These are phyloP conservation scores for Crypturellus undulatus DNA, from an alignment of 2,113 vertebrate species.

Conservation along the genomic window DNA sequence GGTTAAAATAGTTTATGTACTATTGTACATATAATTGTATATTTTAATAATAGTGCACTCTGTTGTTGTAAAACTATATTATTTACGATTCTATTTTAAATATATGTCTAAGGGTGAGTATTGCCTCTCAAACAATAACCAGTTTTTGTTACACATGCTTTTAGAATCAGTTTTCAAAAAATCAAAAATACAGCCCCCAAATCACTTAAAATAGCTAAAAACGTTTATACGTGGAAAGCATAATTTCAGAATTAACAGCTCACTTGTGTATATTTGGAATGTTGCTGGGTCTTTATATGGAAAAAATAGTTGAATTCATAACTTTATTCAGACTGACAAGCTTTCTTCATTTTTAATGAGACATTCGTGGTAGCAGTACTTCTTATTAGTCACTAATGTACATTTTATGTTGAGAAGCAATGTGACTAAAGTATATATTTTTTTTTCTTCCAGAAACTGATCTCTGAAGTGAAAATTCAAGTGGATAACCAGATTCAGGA, in stretches of 20 bases:
- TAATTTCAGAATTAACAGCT: constrained; percentile 51
- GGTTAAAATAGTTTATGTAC: neutral
- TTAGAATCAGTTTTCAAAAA: constrained; percentile 31
- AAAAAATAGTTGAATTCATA: constrained; percentile 65
- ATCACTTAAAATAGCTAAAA: constrained; percentile 17
- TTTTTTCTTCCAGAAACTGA: constrained; percentile 83
- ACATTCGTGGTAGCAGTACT: neutral
- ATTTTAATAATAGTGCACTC: neutral
- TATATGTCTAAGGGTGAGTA: constrained; percentile 2
- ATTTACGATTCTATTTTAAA: constrained; percentile 25
- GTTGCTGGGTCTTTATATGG: constrained; percentile 38
- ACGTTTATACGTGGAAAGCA: constrained; percentile 35
- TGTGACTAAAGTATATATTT: constrained; percentile 61
- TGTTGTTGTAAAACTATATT: neutral
- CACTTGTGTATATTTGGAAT: constrained; percentile 52
- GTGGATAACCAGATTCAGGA: constrained; percentile 89
- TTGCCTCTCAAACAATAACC: neutral
- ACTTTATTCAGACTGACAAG: constrained; percentile 47
- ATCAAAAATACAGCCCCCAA: constrained; percentile 18
- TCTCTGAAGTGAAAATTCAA: constrained; percentile 92
- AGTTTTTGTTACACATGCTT: neutral
- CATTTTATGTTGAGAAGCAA: neutral
- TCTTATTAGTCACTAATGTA: constrained; percentile 32
- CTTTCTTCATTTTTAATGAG: constrained; percentile 63
- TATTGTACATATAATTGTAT: neutral